Evolutionary conservation across 1,140 invertebrate genomes (phyloP).

Genomic region (Nasonia vitripennis): DNA sequence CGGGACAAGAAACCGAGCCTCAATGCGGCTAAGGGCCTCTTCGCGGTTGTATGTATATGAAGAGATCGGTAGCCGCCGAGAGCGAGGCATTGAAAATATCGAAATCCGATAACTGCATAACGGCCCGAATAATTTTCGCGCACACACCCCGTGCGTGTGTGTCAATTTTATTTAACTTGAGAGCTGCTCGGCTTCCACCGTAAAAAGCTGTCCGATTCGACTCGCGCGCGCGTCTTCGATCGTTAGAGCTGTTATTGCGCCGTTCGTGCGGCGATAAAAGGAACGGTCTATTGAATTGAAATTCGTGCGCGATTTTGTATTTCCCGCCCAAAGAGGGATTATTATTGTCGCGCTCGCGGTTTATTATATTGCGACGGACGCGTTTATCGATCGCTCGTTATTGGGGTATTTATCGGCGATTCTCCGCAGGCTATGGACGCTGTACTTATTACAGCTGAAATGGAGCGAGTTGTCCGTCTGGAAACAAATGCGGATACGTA

Average conservation of each 20-base stretch:
- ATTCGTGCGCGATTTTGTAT: neutral
- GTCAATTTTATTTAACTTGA: neutral
- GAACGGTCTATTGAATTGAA: conserved; percentile 11
- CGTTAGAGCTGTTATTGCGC: neutral
- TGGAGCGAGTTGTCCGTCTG: too few species aligned
- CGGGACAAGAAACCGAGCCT: neutral
- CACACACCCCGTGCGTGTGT: neutral
- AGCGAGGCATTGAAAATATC: conserved; percentile 36
- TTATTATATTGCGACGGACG: too few species aligned
- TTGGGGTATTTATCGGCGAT: too few species aligned
- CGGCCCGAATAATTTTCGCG: conserved; percentile 27
- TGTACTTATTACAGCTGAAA: too few species aligned
- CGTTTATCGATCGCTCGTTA: too few species aligned
- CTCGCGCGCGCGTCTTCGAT: neutral
- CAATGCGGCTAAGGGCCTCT: neutral
- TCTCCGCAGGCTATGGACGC: too few species aligned
- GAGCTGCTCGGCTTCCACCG: too few species aligned
- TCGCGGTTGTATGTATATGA: neutral
- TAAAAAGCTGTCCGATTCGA: neutral
- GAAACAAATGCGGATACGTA: too few species aligned
- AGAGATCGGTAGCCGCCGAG: neutral
- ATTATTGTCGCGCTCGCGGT: neutral
- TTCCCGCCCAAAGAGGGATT: neutral
- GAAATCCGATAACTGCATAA: conserved; percentile 47
- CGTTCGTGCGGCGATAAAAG: neutral